Base-by-base conservation (phyloP, 2,113 vertebrate species). In the Chionodraco myersi region DNA sequence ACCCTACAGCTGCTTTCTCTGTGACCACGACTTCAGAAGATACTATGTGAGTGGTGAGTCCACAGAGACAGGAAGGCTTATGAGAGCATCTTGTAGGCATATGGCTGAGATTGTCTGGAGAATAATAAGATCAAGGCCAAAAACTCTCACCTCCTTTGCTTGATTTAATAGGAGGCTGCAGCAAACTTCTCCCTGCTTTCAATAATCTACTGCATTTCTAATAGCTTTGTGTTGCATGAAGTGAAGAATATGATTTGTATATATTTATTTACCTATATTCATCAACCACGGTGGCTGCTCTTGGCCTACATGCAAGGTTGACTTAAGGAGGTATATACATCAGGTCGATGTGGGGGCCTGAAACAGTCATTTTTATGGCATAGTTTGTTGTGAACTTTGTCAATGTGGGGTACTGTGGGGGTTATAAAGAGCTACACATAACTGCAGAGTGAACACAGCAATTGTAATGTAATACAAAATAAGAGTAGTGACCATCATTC, bases 41-140 rank as follows among this genome's bases (percentile, higher is more conserved):
- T 56, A 74, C 41, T 59, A 45, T 77, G 52, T 71, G 47, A 86
- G 57, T 18, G 52, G 65, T 30, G 63, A 53, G 70, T 72, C 75
- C 54, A 44, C 58, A 51, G 74, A 82, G 80, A 86, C 70, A 52
- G 23, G n/a, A 30, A 21, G 61, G 69, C 62, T 66, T 75, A 58
- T 45, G 12, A 57, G 5, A 83, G 67, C 84, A 85, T 90, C 68
- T 79, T 86, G 65, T 44, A 92, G 57, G 82, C 83, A 79, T 80
- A 78, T 89, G 83, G 86, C 47, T 67, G 47, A 80, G 47, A 76
- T 76, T 9, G 57, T 72, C 70, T 77, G n/a, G 52, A 58, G 83
- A 72, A 66, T 66, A 85, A 79, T 79, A 76, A 82, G 71, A 84
- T 87, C 76, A 78, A 86, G 71, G 72, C 53, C 57, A 80, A 56